Evolutionary conservation across 2,113 vertebrate genomes (phyloP), one percentile per base, ranked within the genome.

Genomic region (Cyanoramphus novaezelandiae): DNA sequence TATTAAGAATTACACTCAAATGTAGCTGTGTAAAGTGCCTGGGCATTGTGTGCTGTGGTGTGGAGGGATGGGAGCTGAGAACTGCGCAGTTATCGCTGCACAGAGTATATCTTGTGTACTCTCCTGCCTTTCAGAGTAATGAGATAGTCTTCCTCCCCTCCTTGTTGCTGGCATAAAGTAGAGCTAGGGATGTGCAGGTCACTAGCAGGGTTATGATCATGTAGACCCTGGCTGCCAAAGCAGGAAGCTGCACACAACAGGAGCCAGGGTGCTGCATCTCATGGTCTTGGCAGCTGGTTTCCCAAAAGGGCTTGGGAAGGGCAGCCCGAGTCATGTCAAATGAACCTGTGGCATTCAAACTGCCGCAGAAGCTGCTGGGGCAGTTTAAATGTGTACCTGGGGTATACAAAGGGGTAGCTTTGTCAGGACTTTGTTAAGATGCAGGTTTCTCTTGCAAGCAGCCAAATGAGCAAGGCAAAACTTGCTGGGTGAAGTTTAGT

Each of bases 111-210:
- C 33, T 23, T 59, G 55, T 59, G 20, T n/a, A 23, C 33, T 57
- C 19, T 23, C 16, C 24, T 53, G 65, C 53, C 33, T 27, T 15
- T 28, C 47, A 68, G 39, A 74, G 43, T 18, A 23, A 43, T 0
- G 6, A 71, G 52, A 14, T 14, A 44, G 14, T 44, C 23, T 50
- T 65, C 17, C 28, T 88, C 3, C 31, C 2, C 18, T 59, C 11
- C 27, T 43, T 4, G 1, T 20, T 10, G 10, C 25, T 10, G 52
- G 46, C 21, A 14, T 0, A 4, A 28, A 70, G 60, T 0, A 1
- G 65, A 75, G 76, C 17, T 27, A 8, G 44, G 53, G 49, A 31
- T 28, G 55, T 28, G 41, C 11, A 6, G 37, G 29, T 63, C 37
- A 10, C 21, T 39, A 23, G 27, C 49, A 21, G 33, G 19, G 25